Evolutionary conservation across 1,140 invertebrate genomes (phyloP).

Genomic region (Macrostomum lignano): DNA sequence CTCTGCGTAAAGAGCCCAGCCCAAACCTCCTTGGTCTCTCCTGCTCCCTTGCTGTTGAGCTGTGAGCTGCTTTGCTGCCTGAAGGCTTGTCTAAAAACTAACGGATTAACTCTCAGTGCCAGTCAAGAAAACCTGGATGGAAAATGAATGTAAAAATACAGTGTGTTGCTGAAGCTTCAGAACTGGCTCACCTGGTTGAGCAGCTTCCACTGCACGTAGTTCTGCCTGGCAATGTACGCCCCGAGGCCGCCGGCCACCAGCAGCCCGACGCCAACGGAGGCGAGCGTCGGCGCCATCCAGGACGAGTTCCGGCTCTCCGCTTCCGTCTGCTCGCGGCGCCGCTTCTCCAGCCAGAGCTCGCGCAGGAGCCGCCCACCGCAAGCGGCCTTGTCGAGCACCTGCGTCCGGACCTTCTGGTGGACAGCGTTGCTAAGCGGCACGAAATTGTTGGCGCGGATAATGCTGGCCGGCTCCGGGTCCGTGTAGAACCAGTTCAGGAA

Average conservation of each 20-base stretch:
- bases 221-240: constrained; percentile 9
- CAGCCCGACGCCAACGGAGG: constrained; percentile 7
- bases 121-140: no score
- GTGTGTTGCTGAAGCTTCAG: no score
- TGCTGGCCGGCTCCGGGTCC: constrained; percentile 6
- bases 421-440: constrained; percentile 10
- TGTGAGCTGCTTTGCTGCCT: no score
- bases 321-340: constrained; percentile 8
- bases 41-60: no score
- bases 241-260: constrained; percentile 5
- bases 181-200: no score
- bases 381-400: constrained; percentile 10
- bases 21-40: no score
- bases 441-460: constrained; percentile 8
- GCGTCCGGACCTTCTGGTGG: constrained; percentile 3
- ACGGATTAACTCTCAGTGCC: no score
- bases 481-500: constrained; percentile 13
- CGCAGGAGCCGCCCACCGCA: constrained; percentile 10
- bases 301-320: constrained; percentile 10
- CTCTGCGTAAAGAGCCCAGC: no score
- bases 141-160: no score
- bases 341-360: constrained; percentile 9
- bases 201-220: constrained; percentile 9
- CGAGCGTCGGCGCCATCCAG: constrained; percentile 7
- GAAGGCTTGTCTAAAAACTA: no score